Percentiles rank a stretch among this genome's conserved stretches.
Evolutionary conservation across 2,888 invertebrate species (phyloP).

Genomic region (Mimachlamys varia): DNA sequence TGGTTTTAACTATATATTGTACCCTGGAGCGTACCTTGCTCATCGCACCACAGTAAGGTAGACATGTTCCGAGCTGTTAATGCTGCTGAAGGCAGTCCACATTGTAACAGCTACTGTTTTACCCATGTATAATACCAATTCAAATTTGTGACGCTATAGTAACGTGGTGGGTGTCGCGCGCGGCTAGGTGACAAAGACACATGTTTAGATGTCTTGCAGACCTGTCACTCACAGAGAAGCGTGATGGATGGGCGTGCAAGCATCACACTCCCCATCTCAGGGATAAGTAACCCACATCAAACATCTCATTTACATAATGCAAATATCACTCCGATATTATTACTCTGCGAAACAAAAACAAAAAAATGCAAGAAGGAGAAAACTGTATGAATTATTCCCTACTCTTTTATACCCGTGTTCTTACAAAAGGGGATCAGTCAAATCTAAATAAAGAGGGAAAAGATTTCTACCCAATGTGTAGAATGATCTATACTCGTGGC

Average conservation of each 20-base stretch:
- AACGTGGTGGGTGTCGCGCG: neutral
- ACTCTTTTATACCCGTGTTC: neutral
- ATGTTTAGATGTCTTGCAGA: neutral
- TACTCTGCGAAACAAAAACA: constrained; percentile 1
- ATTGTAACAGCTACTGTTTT: too few relatives aligned
- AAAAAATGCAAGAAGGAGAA: neutral
- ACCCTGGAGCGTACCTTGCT: neutral
- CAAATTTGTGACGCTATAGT: neutral
- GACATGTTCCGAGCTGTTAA: neutral
- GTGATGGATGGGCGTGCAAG: neutral
- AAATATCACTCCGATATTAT: neutral
- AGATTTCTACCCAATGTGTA: neutral
- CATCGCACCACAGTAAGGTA: neutral
- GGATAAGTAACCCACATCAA: neutral
- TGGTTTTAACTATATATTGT: neutral
- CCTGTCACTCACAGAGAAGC: constrained; percentile 9
- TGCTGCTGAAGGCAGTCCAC: neutral
- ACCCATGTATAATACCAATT: neutral
- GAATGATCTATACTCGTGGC: neutral
- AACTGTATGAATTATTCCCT: neutral
- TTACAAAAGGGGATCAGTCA: neutral
- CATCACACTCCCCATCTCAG: neutral
- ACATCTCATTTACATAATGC: constrained; percentile 11
- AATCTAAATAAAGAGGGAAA: neutral
- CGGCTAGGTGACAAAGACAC: neutral